phyloP scores from a whole-genome alignment of 2,888 invertebrate species.

The Lepas anatifera region DNA sequence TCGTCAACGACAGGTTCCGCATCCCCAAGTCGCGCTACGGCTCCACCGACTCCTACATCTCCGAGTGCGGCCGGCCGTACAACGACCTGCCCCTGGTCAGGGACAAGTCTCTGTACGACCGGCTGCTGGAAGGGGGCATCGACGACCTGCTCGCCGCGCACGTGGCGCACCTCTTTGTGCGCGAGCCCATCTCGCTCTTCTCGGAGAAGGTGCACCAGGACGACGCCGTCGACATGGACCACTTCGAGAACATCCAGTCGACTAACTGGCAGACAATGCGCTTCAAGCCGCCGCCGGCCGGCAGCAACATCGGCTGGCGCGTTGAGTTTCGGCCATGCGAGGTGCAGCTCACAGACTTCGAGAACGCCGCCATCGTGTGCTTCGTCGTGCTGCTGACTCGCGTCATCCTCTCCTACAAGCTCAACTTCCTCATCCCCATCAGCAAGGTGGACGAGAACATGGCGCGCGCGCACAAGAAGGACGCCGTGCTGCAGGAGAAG shows the following conservation, averaged over 20 bases:
- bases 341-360: constrained; percentile 96
- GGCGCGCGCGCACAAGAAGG: constrained; percentile 82
- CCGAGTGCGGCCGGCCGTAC: constrained; percentile 44
- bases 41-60: constrained; percentile 93
- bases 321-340: constrained; percentile 99
- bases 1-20: constrained; percentile 60
- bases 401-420: constrained; percentile 88
- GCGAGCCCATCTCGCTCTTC: constrained; percentile 91
- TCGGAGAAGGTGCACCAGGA: constrained; percentile 90
- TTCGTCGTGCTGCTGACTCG: constrained; percentile 93
- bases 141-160: constrained; percentile 89
- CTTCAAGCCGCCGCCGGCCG: constrained; percentile 95
- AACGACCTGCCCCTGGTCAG: constrained; percentile 87
- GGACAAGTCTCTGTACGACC: constrained; percentile 67
- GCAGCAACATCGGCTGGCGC: constrained; percentile 95
- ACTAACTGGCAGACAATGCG: constrained; percentile 99
- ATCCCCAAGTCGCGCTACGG: constrained; percentile 91
- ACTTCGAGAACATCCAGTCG: constrained; percentile 99
- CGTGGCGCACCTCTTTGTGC: constrained; percentile 93
- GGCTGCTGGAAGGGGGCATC: constrained; percentile 73
- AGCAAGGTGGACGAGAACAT: constrained; percentile 97
- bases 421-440: constrained; percentile 94
- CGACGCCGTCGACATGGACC: constrained; percentile 86
- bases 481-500: constrained; percentile 67
- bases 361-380: constrained; percentile 96